Evolutionary conservation across 2,888 invertebrate species (phyloP).

Genomic region (Drosophila affinis): DNA sequence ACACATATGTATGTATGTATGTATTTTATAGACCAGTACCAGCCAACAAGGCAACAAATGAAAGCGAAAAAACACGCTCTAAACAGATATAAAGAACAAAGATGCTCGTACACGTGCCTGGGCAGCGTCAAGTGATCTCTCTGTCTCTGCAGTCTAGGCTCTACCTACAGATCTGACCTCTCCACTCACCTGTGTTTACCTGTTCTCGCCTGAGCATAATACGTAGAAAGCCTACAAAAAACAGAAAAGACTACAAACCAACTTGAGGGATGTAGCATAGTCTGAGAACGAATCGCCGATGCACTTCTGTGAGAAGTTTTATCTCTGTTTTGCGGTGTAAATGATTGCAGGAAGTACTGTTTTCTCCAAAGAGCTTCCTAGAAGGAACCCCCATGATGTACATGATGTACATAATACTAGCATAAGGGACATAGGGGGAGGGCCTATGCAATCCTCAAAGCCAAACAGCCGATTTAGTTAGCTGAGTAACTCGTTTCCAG

Average conservation of each 20-base stretch:
- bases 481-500: background rate
- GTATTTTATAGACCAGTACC: background rate
- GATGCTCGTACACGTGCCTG: background rate
- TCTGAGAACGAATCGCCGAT: slow-evolving; percentile 2
- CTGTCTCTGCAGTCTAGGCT: background rate
- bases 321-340: background rate
- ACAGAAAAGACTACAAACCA: slow-evolving; percentile 6
- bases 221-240: slow-evolving; percentile 16
- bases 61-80: background rate
- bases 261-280: background rate
- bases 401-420: no score
- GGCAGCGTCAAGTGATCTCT: background rate
- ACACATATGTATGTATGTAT: background rate
- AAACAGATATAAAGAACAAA: background rate
- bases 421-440: no score
- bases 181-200: background rate
- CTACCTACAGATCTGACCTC: background rate
- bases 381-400: no score
- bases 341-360: background rate
- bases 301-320: slow-evolving; percentile 2
- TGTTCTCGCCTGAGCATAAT: slow-evolving; percentile 12
- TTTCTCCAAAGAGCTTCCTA: no score
- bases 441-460: no score
- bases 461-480: background rate
- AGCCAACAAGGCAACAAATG: background rate